These are phyloP conservation scores for Dermochelys coriacea DNA, from an alignment of 2,797 vertebrate genomes.

Conservation along the genomic window DNA sequence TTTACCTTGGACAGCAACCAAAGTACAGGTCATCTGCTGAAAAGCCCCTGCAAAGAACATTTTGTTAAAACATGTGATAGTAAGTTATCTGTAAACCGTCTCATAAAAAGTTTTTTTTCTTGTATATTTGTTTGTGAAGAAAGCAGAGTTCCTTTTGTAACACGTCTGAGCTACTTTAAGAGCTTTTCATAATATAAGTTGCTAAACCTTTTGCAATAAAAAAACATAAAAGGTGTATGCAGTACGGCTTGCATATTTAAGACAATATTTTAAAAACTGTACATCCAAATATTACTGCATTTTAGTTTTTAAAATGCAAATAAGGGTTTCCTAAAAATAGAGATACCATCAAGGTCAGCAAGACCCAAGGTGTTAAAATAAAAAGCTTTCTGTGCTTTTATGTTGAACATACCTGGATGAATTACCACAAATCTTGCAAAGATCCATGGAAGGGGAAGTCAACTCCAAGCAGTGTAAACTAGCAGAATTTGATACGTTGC, in stretches of 20 bases:
- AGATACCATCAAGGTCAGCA: neutral
- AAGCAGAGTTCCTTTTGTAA: slow-evolving; percentile 39
- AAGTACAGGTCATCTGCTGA: neutral
- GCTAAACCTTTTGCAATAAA: slow-evolving; percentile 72
- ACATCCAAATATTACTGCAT: neutral
- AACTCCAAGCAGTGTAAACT: neutral
- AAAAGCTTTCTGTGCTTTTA: neutral
- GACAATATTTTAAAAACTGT: neutral
- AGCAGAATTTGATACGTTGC: neutral
- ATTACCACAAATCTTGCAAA: neutral
- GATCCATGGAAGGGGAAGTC: neutral
- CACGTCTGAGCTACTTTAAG: slow-evolving; percentile 29
- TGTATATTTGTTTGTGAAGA: slow-evolving; percentile 25
- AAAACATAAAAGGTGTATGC: slow-evolving; percentile 35
- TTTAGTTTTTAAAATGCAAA: neutral
- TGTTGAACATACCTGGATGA: neutral
- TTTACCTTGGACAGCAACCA: neutral
- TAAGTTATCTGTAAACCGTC: neutral
- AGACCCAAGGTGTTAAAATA: neutral
- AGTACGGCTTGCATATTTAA: fast-evolving
- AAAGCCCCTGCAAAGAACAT: neutral
- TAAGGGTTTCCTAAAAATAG: neutral
- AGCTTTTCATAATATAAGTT: slow-evolving; percentile 30
- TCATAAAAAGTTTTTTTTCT: neutral
- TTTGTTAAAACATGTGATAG: neutral